phyloP scores from a whole-genome alignment of 2,113 vertebrate species.

The Calyptommatus sinebrachiatus region DNA sequence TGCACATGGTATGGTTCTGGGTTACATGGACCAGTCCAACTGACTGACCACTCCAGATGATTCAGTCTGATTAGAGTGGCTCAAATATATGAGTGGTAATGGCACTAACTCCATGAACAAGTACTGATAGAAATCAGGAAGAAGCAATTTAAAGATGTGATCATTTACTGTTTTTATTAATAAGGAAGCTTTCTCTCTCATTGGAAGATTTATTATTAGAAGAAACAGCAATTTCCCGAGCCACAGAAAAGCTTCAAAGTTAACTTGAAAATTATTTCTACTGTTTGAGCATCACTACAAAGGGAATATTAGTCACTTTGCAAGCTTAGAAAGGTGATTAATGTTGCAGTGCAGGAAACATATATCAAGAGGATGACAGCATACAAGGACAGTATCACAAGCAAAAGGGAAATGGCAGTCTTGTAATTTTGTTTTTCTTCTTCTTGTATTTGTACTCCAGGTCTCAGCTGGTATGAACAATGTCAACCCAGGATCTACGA shows the following conservation, averaged over 20 bases:
- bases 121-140: too few species aligned
- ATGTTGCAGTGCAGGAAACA: not conserved
- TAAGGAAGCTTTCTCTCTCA: not conserved
- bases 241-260: not conserved
- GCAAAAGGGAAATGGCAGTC: not conserved
- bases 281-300: not conserved
- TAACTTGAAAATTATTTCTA: not conserved
- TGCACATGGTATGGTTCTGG: too few species aligned
- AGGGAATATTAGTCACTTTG: not conserved
- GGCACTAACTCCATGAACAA: too few species aligned
- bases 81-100: too few species aligned
- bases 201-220: not conserved
- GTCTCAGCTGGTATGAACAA: too few species aligned
- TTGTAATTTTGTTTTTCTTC: too few species aligned
- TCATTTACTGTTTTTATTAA: not conserved
- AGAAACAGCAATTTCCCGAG: not conserved
- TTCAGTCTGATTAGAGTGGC: too few species aligned
- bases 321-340: not conserved
- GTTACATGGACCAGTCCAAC: too few species aligned
- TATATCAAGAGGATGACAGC: not conserved
- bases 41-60: too few species aligned
- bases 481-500: too few species aligned
- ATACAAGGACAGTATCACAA: not conserved
- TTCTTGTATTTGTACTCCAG: not conserved
- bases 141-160: too few species aligned